These are phyloP conservation scores for Oncorhynchus masou DNA, from an alignment of 2,113 vertebrate genomes.

Conservation along the genomic window DNA sequence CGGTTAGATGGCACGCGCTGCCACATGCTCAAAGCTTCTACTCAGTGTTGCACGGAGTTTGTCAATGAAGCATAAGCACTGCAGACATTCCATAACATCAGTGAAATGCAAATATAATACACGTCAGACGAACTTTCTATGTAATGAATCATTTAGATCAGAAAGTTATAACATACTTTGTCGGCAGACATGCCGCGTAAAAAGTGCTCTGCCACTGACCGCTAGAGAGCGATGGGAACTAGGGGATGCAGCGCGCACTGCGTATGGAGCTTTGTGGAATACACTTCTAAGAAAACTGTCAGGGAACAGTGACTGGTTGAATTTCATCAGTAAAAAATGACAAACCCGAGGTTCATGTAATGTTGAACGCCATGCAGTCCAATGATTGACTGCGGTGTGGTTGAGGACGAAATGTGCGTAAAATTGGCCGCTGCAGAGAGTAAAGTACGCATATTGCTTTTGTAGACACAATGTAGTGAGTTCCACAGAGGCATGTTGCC, in stretches of 20 bases:
- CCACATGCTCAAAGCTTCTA: background rate
- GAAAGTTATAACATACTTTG: too few species aligned
- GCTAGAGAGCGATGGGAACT: conserved; percentile 65
- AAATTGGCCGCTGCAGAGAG: too few species aligned
- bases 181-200: too few species aligned
- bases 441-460: too few species aligned
- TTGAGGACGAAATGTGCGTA: too few species aligned
- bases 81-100: background rate
- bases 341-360: background rate
- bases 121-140: background rate
- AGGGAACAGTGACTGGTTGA: background rate
- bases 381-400: too few species aligned
- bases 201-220: background rate
- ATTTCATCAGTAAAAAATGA: background rate
- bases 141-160: background rate
- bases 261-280: background rate
- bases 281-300: background rate
- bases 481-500: too few species aligned
- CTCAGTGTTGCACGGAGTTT: background rate
- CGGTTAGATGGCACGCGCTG: too few species aligned
- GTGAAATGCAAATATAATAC: background rate
- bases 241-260: conserved; percentile 17
- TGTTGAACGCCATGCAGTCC: too few species aligned
- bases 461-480: too few species aligned
- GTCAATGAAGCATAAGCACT: background rate